Conservation (phyloP, 2,888 invertebrate genomes). For the Liodrosophila aerea region DNA sequence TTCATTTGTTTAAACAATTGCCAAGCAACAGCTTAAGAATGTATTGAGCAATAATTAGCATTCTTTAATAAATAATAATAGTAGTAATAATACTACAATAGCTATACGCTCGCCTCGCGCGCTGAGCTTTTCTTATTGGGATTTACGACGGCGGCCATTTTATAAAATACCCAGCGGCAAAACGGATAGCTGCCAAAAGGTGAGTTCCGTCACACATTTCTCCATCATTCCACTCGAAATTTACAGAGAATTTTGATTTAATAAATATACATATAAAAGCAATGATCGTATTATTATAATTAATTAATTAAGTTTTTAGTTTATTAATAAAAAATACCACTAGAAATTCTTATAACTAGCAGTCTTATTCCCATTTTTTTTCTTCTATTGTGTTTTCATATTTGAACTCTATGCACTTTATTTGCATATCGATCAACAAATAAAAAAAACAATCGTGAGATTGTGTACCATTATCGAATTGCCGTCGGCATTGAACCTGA, state of each 20-base stretch:
- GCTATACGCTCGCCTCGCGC: too few relatives aligned
- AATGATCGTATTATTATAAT: too few relatives aligned
- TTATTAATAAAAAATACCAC: too few relatives aligned
- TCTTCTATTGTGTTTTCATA: too few relatives aligned
- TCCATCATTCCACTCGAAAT: too few relatives aligned
- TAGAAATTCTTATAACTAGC: too few relatives aligned
- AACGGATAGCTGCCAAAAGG: slow-evolving; percentile 79
- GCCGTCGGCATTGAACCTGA: slow-evolving; percentile 54
- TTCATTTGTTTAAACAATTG: slow-evolving; percentile 31
- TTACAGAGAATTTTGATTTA: too few relatives aligned
- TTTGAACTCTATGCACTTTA: too few relatives aligned
- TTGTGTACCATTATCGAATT: slow-evolving; percentile 19
- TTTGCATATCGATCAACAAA: slow-evolving; percentile 30
- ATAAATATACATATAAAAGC: too few relatives aligned
- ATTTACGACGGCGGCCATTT: slow-evolving; percentile 67
- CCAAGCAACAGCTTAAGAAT: slow-evolving; percentile 52
- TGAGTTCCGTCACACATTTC: slow-evolving; percentile 50
- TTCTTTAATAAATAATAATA: slow-evolving; percentile 23
- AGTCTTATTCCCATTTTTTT: too few relatives aligned
- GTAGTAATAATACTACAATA: too few relatives aligned
- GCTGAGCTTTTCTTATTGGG: slow-evolving; percentile 29
- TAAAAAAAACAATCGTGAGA: slow-evolving; percentile 3
- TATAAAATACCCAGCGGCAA: slow-evolving; percentile 71
- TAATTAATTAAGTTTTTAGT: too few relatives aligned
- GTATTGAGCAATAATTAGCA: slow-evolving; percentile 59